phyloP scores from a whole-genome alignment of 2,888 invertebrate species.

The Drosophila quinaria region DNA sequence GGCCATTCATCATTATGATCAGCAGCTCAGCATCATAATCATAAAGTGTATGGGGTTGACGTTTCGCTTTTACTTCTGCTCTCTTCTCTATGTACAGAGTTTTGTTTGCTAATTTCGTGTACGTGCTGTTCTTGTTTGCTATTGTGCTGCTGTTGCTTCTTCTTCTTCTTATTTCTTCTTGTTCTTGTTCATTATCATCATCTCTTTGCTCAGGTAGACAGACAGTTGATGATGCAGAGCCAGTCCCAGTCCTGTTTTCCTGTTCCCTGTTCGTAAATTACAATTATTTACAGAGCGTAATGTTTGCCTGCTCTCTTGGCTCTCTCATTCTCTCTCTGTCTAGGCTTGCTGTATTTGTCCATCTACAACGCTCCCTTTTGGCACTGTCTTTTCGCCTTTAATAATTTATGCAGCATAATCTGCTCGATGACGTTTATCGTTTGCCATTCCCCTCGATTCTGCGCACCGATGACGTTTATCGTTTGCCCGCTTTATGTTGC shows the following conservation, averaged over 20 bases:
- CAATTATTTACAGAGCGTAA: slow-evolving; percentile 73
- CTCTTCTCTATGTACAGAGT: slow-evolving; percentile 28
- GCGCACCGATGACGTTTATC: slow-evolving; percentile 50
- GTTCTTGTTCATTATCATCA: slow-evolving; percentile 33
- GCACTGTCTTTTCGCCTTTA: slow-evolving; percentile 70
- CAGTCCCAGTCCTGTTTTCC: slow-evolving; percentile 37
- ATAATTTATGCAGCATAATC: slow-evolving; percentile 79
- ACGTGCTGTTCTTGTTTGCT: slow-evolving; percentile 74
- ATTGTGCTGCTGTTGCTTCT: slow-evolving; percentile 44
- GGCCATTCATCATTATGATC: slow-evolving; percentile 75
- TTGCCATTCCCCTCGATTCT: slow-evolving; percentile 57
- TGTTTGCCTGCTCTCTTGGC: slow-evolving; percentile 36
- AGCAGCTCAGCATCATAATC: slow-evolving; percentile 69
- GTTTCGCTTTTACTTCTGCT: slow-evolving; percentile 67
- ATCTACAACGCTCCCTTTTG: slow-evolving; percentile 67
- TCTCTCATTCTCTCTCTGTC: slow-evolving; percentile 14
- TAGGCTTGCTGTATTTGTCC: slow-evolving; percentile 1
- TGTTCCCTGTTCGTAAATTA: slow-evolving; percentile 67
- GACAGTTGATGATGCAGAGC: slow-evolving; percentile 36
- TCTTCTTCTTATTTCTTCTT: slow-evolving; percentile 16
- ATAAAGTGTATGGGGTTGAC: slow-evolving; percentile 51
- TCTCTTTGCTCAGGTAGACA: slow-evolving; percentile 68
- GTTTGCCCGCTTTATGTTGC: slow-evolving; percentile 49
- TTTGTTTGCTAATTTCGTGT: slow-evolving; percentile 79
- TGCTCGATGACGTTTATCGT: slow-evolving; percentile 75